These are phyloP conservation scores for Cosmia pyralina DNA, from an alignment of 2,888 invertebrate species.

Conservation along the genomic window DNA sequence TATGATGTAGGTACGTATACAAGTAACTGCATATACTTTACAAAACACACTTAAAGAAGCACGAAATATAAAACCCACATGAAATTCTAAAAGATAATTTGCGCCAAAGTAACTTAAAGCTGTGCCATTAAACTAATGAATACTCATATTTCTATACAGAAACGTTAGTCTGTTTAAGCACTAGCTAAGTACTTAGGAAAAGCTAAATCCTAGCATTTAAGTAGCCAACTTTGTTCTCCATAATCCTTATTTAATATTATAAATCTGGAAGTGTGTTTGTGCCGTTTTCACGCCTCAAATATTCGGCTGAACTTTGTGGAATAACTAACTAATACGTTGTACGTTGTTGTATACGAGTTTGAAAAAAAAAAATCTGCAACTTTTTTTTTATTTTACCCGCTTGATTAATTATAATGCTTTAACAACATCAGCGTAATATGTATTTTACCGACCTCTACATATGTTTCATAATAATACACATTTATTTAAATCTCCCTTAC, in stretches of 20 bases:
- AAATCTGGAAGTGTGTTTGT: conserved; percentile 37
- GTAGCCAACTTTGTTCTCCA: conserved; percentile 48
- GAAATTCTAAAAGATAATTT: conserved; percentile 33
- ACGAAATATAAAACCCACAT: neutral
- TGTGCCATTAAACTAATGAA: conserved; percentile 50
- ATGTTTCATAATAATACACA: too few species aligned
- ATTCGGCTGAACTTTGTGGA: conserved; percentile 10
- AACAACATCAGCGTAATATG: too few species aligned
- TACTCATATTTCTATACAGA: conserved; percentile 52
- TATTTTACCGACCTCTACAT: too few species aligned
- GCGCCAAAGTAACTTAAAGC: conserved; percentile 17
- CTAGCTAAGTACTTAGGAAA: conserved; percentile 52
- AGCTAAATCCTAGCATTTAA: conserved; percentile 52
- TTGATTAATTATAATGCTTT: too few species aligned
- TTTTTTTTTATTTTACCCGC: neutral
- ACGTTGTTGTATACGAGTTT: too few species aligned
- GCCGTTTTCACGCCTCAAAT: conserved; percentile 39
- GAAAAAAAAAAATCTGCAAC: too few species aligned
- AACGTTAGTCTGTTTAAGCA: conserved; percentile 43
- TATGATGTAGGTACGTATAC: neutral
- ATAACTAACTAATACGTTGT: neutral
- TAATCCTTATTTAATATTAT: conserved; percentile 60
- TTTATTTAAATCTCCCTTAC: too few species aligned
- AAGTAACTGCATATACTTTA: neutral
- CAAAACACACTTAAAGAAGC: neutral